These are phyloP conservation scores for Hydrotaea diabolus DNA, from an alignment of 2,888 invertebrate genomes.

Conservation along the genomic window DNA sequence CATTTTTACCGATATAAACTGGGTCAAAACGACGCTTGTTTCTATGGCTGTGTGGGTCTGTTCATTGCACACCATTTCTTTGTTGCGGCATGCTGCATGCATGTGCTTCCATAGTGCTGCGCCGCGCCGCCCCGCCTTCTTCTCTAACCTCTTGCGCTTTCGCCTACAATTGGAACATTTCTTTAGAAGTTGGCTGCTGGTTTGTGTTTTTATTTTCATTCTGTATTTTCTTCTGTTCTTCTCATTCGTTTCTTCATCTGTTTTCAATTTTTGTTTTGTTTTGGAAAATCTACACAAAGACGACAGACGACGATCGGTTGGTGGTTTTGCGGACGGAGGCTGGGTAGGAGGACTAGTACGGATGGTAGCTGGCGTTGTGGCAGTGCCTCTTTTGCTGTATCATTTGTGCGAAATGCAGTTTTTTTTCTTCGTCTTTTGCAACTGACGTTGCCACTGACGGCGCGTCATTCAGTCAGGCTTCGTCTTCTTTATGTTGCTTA, in stretches of 20 bases:
- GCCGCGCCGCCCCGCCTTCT: not conserved
- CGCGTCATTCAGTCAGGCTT: not conserved
- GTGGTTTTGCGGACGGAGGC: not conserved
- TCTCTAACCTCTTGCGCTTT: not conserved
- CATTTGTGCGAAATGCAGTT: not conserved
- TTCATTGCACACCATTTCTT: not conserved
- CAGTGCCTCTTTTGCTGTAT: not conserved
- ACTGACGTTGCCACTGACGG: not conserved
- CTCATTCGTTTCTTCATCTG: not conserved
- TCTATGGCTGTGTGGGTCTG: not conserved
- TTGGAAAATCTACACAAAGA: slow-evolving; percentile 11
- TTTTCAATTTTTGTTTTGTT: slow-evolving; percentile 1
- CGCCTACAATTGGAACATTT: not conserved
- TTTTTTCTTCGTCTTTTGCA: not conserved
- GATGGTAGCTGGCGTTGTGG: slow-evolving; percentile 5
- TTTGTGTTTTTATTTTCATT: not conserved
- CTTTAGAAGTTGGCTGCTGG: not conserved
- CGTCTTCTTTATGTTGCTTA: not conserved
- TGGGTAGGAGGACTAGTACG: not conserved
- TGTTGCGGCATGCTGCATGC: not conserved
- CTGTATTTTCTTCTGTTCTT: not conserved
- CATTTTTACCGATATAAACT: slow-evolving; percentile 14
- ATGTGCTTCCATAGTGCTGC: not conserved
- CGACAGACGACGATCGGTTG: not conserved
- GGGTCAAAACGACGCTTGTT: slow-evolving; percentile 26